phyloP scores from a whole-genome alignment of 2,888 invertebrate genomes.

The Melinaea marsaeus region DNA sequence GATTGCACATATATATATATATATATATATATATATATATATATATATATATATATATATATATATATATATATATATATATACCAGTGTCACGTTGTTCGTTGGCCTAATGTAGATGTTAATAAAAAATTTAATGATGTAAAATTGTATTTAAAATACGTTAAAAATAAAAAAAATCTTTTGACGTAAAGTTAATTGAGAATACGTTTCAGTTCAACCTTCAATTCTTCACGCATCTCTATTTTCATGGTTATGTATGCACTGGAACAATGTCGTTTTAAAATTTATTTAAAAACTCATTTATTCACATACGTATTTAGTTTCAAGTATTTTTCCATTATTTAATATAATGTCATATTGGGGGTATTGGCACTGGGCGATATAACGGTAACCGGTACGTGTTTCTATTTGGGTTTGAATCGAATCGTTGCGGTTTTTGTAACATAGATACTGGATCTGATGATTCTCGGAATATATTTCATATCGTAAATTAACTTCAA shows the following conservation, averaged over 20 bases:
- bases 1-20: too few species aligned
- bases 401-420: constrained; percentile 35
- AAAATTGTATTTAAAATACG: too few species aligned
- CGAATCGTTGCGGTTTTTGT: constrained; percentile 10
- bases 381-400: constrained; percentile 37
- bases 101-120: too few species aligned
- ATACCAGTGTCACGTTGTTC: too few species aligned
- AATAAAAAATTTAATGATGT: too few species aligned
- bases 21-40: too few species aligned
- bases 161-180: too few species aligned
- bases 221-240: constrained; percentile 19
- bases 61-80: too few species aligned
- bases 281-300: not conserved
- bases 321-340: constrained; percentile 13
- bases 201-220: constrained; percentile 3
- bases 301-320: not conserved
- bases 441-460: not conserved
- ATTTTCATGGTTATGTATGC: constrained; percentile 13
- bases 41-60: too few species aligned
- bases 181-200: not conserved
- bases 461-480: not conserved
- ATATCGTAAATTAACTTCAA: not conserved
- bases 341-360: not conserved
- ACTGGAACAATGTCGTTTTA: constrained; percentile 12
- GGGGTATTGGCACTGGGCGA: not conserved